These are phyloP conservation scores for Pseudococcus viburni DNA, from an alignment of 2,888 invertebrate genomes.

Conservation along the genomic window DNA sequence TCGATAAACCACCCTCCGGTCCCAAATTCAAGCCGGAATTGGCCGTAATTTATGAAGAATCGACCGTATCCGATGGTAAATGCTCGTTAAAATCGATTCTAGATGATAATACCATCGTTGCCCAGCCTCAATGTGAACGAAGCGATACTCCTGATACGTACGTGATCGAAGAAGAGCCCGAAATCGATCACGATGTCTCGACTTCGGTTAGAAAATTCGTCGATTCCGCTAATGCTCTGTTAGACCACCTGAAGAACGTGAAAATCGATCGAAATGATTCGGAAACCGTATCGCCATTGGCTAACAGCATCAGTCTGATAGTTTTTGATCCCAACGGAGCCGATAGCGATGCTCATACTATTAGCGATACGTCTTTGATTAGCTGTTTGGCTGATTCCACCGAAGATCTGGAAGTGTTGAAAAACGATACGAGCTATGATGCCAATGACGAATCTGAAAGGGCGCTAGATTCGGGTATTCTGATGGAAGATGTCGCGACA, in stretches of 20 bases:
- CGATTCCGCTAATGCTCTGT: neutral
- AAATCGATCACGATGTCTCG: neutral
- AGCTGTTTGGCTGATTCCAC: slow-evolving; percentile 46
- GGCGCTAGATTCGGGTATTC: neutral
- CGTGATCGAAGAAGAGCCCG: neutral
- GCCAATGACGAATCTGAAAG: slow-evolving; percentile 13
- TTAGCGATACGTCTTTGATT: slow-evolving; percentile 46
- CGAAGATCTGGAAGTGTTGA: neutral
- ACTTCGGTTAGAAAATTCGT: neutral
- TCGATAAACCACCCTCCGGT: neutral
- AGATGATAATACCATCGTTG: neutral
- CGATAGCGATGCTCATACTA: slow-evolving; percentile 48
- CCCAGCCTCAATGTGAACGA: neutral
- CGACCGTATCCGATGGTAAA: neutral
- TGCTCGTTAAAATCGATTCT: slow-evolving; percentile 24
- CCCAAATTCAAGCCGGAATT: slow-evolving; percentile 36
- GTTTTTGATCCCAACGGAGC: neutral
- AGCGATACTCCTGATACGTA: slow-evolving; percentile 51
- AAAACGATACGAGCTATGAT: neutral
- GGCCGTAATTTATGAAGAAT: slow-evolving; percentile 56
- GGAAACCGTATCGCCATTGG: neutral
- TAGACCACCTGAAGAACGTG: neutral
- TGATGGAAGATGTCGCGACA: neutral
- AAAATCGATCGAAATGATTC: slow-evolving; percentile 17
- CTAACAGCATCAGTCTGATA: neutral